phyloP scores from a whole-genome alignment of 2,113 vertebrate genomes.

The mouse (Mus musculus) region DNA sequence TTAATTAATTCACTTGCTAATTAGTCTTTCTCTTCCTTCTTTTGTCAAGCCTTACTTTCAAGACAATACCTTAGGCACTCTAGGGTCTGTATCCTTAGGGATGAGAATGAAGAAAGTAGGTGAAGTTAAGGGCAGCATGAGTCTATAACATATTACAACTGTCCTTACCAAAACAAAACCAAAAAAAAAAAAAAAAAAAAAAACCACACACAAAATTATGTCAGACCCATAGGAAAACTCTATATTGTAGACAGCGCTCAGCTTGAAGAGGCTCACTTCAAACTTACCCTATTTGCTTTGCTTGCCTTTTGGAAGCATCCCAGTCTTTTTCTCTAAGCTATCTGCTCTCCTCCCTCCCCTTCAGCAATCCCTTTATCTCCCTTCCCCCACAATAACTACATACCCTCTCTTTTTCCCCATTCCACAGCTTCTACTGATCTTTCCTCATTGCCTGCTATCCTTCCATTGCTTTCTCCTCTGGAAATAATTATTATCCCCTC shows the following conservation, averaged over 20 bases:
- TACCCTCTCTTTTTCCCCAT: neutral
- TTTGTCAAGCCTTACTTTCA: conserved; percentile 67
- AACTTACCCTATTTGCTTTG: neutral
- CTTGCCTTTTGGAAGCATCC: conserved; percentile 52
- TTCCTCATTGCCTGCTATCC: neutral
- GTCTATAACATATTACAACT: conserved; percentile 40
- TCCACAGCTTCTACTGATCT: neutral
- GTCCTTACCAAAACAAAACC: conserved; percentile 36
- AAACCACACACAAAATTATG: neutral
- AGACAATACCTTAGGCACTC: conserved; percentile 48
- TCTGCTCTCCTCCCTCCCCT: neutral
- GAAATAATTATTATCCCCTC: neutral
- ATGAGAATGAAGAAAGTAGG: neutral
- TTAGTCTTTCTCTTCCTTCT: conserved; percentile 68
- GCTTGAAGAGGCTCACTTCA: conserved; percentile 21
- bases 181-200: neutral
- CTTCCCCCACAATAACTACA: conserved; percentile 44
- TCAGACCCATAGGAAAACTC: conserved; percentile 11
- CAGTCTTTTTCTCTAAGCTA: conserved; percentile 20
- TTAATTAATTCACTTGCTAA: conserved; percentile 78
- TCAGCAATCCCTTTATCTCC: conserved; percentile 37
- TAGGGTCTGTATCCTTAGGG: neutral
- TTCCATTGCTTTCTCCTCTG: neutral
- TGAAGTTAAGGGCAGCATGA: neutral
- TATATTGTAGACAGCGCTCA: neutral